A percentile compares a stretch with the other conserved stretches of the same genome.
Conservation (phyloP, 2,888 invertebrate genomes). For the Resseliella maxima region DNA sequence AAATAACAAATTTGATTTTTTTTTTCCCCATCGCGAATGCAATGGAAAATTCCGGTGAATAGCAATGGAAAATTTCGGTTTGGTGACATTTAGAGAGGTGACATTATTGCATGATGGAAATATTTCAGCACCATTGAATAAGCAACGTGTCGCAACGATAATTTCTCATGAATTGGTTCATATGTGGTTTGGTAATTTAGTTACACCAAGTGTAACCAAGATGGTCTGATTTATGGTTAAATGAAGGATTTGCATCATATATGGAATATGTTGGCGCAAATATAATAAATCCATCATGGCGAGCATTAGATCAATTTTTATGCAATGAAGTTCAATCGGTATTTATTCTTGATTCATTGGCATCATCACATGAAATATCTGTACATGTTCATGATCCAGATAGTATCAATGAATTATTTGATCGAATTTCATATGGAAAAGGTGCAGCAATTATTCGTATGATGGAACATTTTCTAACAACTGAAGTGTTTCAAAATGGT, state of each 20-base stretch:
- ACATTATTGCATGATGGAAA: constrained; percentile 81
- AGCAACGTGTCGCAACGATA: constrained; percentile 79
- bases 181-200: constrained; percentile 73
- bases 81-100: constrained; percentile 75
- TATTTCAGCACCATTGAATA: constrained; percentile 75
- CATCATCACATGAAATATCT: constrained; percentile 86
- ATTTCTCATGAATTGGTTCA: constrained; percentile 88
- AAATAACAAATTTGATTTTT: neutral
- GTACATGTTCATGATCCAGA: constrained; percentile 86
- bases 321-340: constrained; percentile 81
- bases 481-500: constrained; percentile 78
- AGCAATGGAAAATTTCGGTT: constrained; percentile 92
- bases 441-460: constrained; percentile 91
- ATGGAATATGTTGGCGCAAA: constrained; percentile 55
- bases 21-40: no score
- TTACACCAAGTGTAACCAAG: constrained; percentile 82
- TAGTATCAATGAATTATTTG: constrained; percentile 90
- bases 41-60: neutral
- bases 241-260: constrained; percentile 72
- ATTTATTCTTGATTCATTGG: constrained; percentile 81
- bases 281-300: constrained; percentile 71
- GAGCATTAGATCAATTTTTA: constrained; percentile 82
- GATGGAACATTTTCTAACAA: constrained; percentile 89
- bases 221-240: constrained; percentile 93
- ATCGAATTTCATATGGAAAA: constrained; percentile 90